phyloP scores from a whole-genome alignment of 2,797 vertebrate species.

The Anableps anableps region DNA sequence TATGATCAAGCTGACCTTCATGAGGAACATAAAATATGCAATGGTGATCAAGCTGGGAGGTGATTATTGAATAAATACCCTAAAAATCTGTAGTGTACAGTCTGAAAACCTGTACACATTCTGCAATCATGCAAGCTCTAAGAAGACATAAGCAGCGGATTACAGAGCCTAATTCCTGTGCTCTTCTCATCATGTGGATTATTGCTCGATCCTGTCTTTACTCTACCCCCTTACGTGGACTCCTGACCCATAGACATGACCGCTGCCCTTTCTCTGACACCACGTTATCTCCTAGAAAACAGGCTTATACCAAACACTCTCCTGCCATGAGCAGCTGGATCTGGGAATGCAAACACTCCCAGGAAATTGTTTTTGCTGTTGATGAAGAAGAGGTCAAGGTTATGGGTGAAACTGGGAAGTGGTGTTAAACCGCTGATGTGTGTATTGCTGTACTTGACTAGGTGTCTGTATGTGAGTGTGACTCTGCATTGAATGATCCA shows the following conservation, averaged over 20 bases:
- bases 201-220: conserved; percentile 64
- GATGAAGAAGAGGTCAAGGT: conserved; percentile 66
- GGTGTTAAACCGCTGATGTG: conserved; percentile 19
- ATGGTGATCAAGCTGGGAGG: conserved; percentile 7
- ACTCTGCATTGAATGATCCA: conserved; percentile 10
- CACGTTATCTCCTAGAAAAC: conserved; percentile 63
- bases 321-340: conserved; percentile 53
- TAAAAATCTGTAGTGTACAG: conserved; percentile 15
- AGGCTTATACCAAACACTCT: conserved; percentile 64
- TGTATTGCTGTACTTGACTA: conserved; percentile 24
- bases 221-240: conserved; percentile 58
- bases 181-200: conserved; percentile 75
- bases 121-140: conserved; percentile 27
- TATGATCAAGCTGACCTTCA: conserved; percentile 15
- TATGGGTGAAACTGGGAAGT: conserved; percentile 36
- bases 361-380: conserved; percentile 63
- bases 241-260: conserved; percentile 58
- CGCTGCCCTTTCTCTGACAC: conserved; percentile 54
- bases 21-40: conserved; percentile 21
- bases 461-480: conserved; percentile 13
- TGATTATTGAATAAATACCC: conserved; percentile 13
- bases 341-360: conserved; percentile 58
- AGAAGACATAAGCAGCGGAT: conserved; percentile 61
- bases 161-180: conserved; percentile 63
- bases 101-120: conserved; percentile 48